Base-by-base conservation (phyloP, 1,140 invertebrate genomes). In the Drosophila nannoptera region DNA sequence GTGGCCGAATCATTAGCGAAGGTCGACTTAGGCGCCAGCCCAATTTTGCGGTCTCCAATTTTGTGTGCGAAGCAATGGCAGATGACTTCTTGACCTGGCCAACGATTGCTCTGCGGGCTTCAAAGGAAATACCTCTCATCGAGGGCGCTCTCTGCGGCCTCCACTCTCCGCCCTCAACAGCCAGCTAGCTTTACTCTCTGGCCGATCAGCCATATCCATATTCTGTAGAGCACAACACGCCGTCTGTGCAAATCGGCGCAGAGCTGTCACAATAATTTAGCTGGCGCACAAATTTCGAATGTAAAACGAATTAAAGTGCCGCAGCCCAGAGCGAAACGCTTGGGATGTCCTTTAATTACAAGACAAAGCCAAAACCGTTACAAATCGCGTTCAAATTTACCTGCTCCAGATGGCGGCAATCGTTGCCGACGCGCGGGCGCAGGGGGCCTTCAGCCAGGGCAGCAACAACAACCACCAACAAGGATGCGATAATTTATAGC, bases 381-480 rank as follows among this genome's bases (percentile, higher is more conserved):
- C 86, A 87, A 88, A 88, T 88, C 76, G 87, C 78, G 80, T 83
- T 88, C 78, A 74, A 88, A 88, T 88, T 83, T 88, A 88, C 87
- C 87, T 88, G 86, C 70, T 62, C 53, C 35, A 49, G 52, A 36
- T 50, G 32, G 14, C 7, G 45, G 49, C 22, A 22, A 3, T 1
- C 22, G 3, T 22, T 22, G 22, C 11, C 22, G 8, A 4, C 11
- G 35, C 12, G 40, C 64, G 46, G 55, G 45, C 48, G 22, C 40
- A 7, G 14, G 38, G 38, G 7, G 54, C 52, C 22, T 32, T n/a
- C 12, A 7, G 40, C 40, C 12, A 14, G 12, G 12, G 5, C 40
- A 65, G 9, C 33, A 72, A 55, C 58, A 81, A 59, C 67, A 73
- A 84, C 81, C 81, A 80, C 81, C 81, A 73, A 77, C 86, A 84